A percentile compares a stretch with the other conserved stretches of the same genome.
Evolutionary conservation across 2,797 vertebrate genomes (phyloP).

Genomic region (Brachyrhaphis roseni): DNA sequence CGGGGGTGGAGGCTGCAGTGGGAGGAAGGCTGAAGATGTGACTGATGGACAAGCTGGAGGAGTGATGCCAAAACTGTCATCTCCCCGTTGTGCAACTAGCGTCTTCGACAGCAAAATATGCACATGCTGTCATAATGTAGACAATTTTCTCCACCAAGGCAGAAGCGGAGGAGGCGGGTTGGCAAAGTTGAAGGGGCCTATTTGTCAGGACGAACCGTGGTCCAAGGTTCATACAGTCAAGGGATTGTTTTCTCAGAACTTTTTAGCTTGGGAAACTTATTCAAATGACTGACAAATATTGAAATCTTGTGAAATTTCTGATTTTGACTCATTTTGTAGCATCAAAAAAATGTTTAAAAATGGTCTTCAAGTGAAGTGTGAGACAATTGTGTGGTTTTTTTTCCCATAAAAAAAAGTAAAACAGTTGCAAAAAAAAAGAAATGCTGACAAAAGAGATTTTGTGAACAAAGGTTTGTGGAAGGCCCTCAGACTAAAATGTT

Average conservation of each 20-base stretch:
- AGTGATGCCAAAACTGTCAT: constrained; percentile 51
- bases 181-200: constrained; percentile 43
- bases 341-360: background rate
- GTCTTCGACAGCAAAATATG: constrained; percentile 34
- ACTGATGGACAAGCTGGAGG: constrained; percentile 57
- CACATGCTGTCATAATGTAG: constrained; percentile 21
- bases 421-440: background rate
- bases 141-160: constrained; percentile 24
- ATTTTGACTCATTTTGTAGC: background rate
- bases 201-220: constrained; percentile 31
- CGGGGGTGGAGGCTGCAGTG: constrained; percentile 46
- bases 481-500: background rate
- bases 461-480: background rate
- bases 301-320: background rate
- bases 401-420: background rate
- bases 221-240: background rate
- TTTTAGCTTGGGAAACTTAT: background rate
- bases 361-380: background rate
- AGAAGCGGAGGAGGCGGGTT: constrained; percentile 38
- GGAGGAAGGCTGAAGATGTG: constrained; percentile 52
- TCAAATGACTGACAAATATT: background rate
- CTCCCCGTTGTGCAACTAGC: constrained; percentile 44
- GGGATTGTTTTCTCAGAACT: background rate
- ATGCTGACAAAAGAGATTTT: background rate
- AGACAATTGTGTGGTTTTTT: background rate